Evolutionary conservation across 1,140 invertebrate genomes (phyloP).

Genomic region (Leptopilina boulardi): DNA sequence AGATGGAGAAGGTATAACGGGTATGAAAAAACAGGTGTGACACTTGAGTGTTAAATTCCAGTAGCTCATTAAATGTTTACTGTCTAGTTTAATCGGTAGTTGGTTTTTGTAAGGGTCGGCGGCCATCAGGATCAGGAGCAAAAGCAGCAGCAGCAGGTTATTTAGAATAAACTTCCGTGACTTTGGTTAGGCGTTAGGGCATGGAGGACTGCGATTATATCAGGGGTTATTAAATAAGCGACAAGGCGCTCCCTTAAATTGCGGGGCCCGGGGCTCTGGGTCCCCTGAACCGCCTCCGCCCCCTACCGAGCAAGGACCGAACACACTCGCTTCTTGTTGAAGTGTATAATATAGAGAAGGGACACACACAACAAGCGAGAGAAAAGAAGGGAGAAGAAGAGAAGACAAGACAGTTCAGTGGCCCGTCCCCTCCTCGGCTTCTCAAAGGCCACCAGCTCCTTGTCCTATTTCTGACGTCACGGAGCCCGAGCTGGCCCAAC

Average conservation of each 20-base stretch:
- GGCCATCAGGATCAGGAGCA: neutral
- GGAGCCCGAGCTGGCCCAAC: constrained; percentile 45
- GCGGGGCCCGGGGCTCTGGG: constrained; percentile 29
- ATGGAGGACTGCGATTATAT: constrained; percentile 26
- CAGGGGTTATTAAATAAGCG: constrained; percentile 33
- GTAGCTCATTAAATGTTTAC: constrained; percentile 14
- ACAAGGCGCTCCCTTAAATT: constrained; percentile 32
- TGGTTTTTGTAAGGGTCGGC: constrained; percentile 7
- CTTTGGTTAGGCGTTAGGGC: constrained; percentile 18
- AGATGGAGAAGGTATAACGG: neutral
- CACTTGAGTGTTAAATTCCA: constrained; percentile 12
- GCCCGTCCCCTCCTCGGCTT: constrained; percentile 54
- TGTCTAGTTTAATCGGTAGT: constrained; percentile 29
- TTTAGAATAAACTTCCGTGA: constrained; percentile 33
- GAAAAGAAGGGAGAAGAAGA: constrained; percentile 51
- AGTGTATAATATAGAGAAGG: constrained; percentile 39
- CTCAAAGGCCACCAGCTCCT: constrained; percentile 62
- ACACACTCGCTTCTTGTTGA: neutral
- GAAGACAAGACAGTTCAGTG: constrained; percentile 66
- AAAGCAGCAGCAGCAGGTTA: neutral
- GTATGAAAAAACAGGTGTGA: neutral
- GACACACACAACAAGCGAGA: constrained; percentile 44
- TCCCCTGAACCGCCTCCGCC: constrained; percentile 20
- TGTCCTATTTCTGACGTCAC: constrained; percentile 74
- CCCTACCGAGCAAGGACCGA: constrained; percentile 3